A percentile compares a stretch with the other conserved stretches of the same genome.
Evolutionary conservation across 2,888 invertebrate genomes (phyloP).

Genomic region (Arrhopalites spinosus): DNA sequence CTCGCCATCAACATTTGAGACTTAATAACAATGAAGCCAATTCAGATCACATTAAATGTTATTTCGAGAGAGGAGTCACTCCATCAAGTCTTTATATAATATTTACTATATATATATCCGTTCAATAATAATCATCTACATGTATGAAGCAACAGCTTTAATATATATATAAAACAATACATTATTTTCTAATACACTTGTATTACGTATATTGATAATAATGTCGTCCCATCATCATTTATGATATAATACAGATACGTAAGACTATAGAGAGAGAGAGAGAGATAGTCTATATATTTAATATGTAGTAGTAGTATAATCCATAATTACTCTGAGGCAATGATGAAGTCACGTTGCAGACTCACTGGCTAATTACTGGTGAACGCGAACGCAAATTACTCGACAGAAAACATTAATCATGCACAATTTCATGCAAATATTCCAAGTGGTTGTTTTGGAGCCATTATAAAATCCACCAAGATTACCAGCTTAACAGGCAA

Average conservation of each 20-base stretch:
- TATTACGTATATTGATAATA: too few relatives aligned
- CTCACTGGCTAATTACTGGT: slow-evolving; percentile 53
- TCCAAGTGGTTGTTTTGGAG: slow-evolving; percentile 38
- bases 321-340: slow-evolving; percentile 50
- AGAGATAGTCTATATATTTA: neutral
- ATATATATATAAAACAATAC: neutral
- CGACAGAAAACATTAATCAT: slow-evolving; percentile 54
- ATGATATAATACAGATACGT: neutral
- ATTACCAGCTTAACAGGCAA: slow-evolving; percentile 54
- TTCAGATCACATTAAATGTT: slow-evolving; percentile 33
- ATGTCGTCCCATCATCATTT: too few relatives aligned
- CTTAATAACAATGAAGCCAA: slow-evolving; percentile 31
- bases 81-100: slow-evolving; percentile 1
- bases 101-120: neutral
- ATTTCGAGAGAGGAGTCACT: slow-evolving; percentile 29
- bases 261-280: neutral
- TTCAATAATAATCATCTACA: neutral
- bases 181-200: too few relatives aligned
- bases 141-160: neutral
- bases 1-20: slow-evolving; percentile 27
- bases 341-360: slow-evolving; percentile 53
- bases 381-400: slow-evolving; percentile 55
- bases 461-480: slow-evolving; percentile 42
- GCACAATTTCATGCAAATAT: slow-evolving; percentile 54
- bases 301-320: neutral